phyloP scores from a whole-genome alignment of 2,888 invertebrate species.

The Orchesella flavescens region DNA sequence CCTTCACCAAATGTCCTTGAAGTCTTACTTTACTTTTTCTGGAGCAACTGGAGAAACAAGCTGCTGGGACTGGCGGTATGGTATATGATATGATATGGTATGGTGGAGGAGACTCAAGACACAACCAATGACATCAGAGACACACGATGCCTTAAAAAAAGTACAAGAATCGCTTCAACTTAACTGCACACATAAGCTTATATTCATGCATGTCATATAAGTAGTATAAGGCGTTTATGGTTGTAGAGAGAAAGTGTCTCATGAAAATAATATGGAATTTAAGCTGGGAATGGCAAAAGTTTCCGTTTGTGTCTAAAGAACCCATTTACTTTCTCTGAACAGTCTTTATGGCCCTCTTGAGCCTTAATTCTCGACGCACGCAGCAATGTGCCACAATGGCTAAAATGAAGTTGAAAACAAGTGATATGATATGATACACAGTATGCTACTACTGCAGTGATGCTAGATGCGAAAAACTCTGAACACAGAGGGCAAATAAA shows the following conservation, averaged over 20 bases:
- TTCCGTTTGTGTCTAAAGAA: constrained; percentile 66
- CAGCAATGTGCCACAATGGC: constrained; percentile 42
- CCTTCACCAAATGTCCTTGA: constrained; percentile 40
- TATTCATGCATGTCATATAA: too few species aligned
- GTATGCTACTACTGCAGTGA: neutral
- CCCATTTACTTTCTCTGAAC: constrained; percentile 69
- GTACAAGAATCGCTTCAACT: neutral
- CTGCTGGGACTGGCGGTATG: constrained; percentile 6
- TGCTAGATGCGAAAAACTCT: too few species aligned
- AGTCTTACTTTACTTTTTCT: constrained; percentile 19
- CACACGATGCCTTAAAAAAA: neutral
- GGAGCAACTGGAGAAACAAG: neutral
- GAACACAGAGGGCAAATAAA: neutral
- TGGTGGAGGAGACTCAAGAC: neutral
- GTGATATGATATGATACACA: neutral
- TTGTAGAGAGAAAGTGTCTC: neutral
- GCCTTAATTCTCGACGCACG: constrained; percentile 61
- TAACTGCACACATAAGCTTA: too few species aligned
- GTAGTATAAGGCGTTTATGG: too few species aligned
- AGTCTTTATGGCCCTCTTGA: constrained; percentile 70
- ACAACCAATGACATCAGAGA: constrained; percentile 13
- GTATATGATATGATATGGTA: neutral
- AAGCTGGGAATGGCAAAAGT: constrained; percentile 59
- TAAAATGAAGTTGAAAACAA: constrained; percentile 7
- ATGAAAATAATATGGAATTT: constrained; percentile 52